phyloP scores from a whole-genome alignment of 2,888 invertebrate genomes.

The Cephus nigrinus region DNA sequence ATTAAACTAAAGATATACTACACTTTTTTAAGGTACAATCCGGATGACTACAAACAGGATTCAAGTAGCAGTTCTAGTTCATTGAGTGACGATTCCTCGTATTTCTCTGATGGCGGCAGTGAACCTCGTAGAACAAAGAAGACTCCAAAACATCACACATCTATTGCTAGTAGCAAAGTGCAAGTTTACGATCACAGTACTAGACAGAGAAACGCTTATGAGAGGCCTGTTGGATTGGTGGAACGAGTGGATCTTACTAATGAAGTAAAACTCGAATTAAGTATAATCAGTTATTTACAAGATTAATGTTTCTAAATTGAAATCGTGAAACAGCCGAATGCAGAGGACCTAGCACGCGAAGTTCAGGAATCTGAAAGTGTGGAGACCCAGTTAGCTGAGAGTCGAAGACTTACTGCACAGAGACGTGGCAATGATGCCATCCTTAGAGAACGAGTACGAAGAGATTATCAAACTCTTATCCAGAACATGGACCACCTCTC shows the following conservation, averaged over 20 bases:
- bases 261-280: slow-evolving; percentile 38
- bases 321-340: slow-evolving; percentile 45
- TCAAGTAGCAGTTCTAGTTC: slow-evolving; percentile 46
- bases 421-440: slow-evolving; percentile 55
- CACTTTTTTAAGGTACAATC: slow-evolving; percentile 47
- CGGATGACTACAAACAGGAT: slow-evolving; percentile 51
- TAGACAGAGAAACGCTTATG: slow-evolving; percentile 47
- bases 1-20: not conserved
- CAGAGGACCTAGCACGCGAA: slow-evolving; percentile 51
- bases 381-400: slow-evolving; percentile 34
- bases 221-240: slow-evolving; percentile 51
- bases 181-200: slow-evolving; percentile 55
- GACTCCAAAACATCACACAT: slow-evolving; percentile 35
- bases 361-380: slow-evolving; percentile 34
- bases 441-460: slow-evolving; percentile 54
- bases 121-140: slow-evolving; percentile 30
- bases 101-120: slow-evolving; percentile 49
- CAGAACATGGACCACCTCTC: slow-evolving; percentile 49
- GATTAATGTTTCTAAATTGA: not conserved
- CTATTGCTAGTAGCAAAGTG: slow-evolving; percentile 45
- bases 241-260: slow-evolving; percentile 49
- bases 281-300: not conserved
- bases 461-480: slow-evolving; percentile 54
- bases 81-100: slow-evolving; percentile 58
- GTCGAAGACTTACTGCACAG: slow-evolving; percentile 40